Conservation (phyloP, 2,888 invertebrate species). For the Colostygia pectinataria region DNA sequence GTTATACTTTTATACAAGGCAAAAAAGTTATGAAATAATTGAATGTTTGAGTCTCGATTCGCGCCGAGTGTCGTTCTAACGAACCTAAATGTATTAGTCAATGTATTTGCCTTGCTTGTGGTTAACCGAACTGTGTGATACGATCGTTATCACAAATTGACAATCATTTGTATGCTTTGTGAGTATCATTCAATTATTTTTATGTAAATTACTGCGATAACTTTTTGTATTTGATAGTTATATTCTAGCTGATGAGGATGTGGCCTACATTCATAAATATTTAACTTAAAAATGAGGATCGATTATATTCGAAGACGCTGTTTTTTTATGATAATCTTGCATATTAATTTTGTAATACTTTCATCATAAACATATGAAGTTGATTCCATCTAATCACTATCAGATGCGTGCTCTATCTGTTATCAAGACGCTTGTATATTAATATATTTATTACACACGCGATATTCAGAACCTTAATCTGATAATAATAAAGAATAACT, state of each 20-base stretch:
- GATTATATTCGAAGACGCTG: too few species aligned
- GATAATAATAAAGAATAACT: slow-evolving; percentile 6
- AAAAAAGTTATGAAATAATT: too few species aligned
- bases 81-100: background rate
- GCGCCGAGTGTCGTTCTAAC: too few species aligned
- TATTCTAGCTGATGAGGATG: too few species aligned
- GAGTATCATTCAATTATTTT: background rate
- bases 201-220: background rate
- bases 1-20: too few species aligned
- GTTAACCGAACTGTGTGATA: slow-evolving; percentile 15
- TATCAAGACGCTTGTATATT: slow-evolving; percentile 17
- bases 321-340: too few species aligned
- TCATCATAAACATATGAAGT: background rate
- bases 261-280: too few species aligned
- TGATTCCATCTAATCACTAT: slow-evolving; percentile 17
- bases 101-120: background rate
- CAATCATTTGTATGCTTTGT: slow-evolving; percentile 4
- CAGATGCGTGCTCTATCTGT: slow-evolving; percentile 14
- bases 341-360: background rate
- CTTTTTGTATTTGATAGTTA: background rate
- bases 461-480: slow-evolving; percentile 14
- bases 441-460: slow-evolving; percentile 14
- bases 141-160: slow-evolving; percentile 9
- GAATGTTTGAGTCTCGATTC: too few species aligned
- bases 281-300: too few species aligned